Base-by-base conservation (phyloP, 37 sponge, comb jelly and placozoan species). In the Eunapius fragilis region DNA sequence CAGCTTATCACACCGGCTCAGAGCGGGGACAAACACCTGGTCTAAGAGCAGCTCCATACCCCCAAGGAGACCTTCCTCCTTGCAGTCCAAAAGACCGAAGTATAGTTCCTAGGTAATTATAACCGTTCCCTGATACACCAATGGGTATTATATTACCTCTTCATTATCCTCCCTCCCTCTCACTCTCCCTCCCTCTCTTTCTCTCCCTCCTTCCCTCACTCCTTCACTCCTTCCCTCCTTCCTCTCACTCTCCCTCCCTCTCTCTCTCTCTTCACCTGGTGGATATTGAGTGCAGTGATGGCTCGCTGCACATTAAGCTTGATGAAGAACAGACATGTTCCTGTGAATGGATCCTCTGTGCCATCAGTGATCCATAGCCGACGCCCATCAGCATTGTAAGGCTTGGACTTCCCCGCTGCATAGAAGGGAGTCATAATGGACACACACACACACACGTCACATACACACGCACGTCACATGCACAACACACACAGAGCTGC, bases 271-370 rank as follows among this genome's bases (percentile, higher is more conserved):
- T 4, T 78, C 17, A 10, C 31, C 22, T 91, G 87, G 70, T 91
- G 90, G 25, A 98, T 91, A 58, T 95, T 94, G 36, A 83, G 71
- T 68, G 80, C 91, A 33, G 94, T 93, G 67, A 98, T 70, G 31
- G 91, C 89, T 70, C 91, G 90, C 22, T 72, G 79, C 0, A 67
- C 68, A 41, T 91, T 90, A 3, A 82, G 50, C 33, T 94, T 49
- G 37, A 96, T 37, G 80, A 98, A 98, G 94, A 97, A 98, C 22
- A 93, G 85, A 87, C 97, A 93, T 13, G 80, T 77, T 6, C 99
- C 99, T 68, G 94, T 87, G 80, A 87, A 96, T 0, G 80, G 75
- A 31, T 95, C 91, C 30, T 85, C 81, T 25, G 85, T 76, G 35
- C 96, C 97, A 75, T 95, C 93, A 11, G 99, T 90, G 25, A 98